Evolutionary conservation across 2,113 vertebrate genomes (phyloP).

Genomic region (Hylia prasina): DNA sequence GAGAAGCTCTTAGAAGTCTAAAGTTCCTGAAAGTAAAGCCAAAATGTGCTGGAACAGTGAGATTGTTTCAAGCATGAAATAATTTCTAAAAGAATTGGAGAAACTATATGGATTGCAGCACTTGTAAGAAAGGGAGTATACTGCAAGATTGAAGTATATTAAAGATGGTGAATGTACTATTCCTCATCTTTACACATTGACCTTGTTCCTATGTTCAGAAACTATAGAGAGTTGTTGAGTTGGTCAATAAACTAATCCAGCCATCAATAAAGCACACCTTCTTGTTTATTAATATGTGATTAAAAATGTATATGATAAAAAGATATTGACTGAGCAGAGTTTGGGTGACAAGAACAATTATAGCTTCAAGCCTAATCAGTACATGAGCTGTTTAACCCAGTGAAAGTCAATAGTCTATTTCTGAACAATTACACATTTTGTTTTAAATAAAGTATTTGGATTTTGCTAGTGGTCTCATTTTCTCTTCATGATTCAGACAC

Average conservation of each 20-base stretch:
- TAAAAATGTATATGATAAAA: slow-evolving; percentile 87
- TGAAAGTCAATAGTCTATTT: slow-evolving; percentile 72
- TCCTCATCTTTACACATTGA: slow-evolving; percentile 71
- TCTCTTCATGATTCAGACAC: slow-evolving; percentile 15
- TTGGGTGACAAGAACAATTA: slow-evolving; percentile 81
- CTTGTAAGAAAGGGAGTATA: background rate
- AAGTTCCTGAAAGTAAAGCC: background rate
- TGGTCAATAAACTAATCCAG: slow-evolving; percentile 82
- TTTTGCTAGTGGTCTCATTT: slow-evolving; percentile 50
- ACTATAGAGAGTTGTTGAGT: slow-evolving; percentile 54
- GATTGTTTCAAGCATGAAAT: background rate
- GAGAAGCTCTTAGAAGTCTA: background rate
- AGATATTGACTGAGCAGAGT: slow-evolving; percentile 75
- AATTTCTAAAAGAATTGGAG: background rate
- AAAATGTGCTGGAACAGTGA: background rate
- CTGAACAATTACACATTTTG: slow-evolving; percentile 63
- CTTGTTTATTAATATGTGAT: slow-evolving; percentile 86
- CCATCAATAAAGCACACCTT: slow-evolving; percentile 80
- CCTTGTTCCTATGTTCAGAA: slow-evolving; percentile 78
- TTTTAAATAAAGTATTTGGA: slow-evolving; percentile 47
- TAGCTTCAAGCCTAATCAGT: slow-evolving; percentile 67
- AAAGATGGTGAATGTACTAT: slow-evolving; percentile 39
- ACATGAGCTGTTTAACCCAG: slow-evolving; percentile 43
- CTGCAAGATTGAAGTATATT: background rate
- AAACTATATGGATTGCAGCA: background rate